A percentile compares a stretch with the other conserved stretches of the same genome.
Conservation (phyloP, 2,113 vertebrate species). For the Dascyllus trimaculatus region DNA sequence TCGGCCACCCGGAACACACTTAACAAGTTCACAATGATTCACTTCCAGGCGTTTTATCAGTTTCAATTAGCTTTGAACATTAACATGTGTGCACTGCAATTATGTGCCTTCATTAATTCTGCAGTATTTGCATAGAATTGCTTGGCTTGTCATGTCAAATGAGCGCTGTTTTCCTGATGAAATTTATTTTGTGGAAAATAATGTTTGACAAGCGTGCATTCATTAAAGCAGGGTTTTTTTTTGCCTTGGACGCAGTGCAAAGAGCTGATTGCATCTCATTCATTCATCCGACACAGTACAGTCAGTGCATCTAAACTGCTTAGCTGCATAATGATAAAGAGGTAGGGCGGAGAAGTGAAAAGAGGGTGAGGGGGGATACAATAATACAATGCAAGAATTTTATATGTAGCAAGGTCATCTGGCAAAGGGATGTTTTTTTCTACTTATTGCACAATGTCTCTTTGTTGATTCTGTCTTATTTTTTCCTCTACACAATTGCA, state of each 20-base stretch:
- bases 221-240: constrained; percentile 29
- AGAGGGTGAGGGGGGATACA: not conserved
- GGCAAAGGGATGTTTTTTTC: constrained; percentile 17
- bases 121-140: constrained; percentile 49
- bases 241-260: constrained; percentile 15
- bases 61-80: constrained; percentile 52
- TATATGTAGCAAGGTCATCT: constrained; percentile 42
- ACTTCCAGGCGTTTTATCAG: constrained; percentile 41
- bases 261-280: constrained; percentile 29
- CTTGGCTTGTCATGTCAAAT: constrained; percentile 52
- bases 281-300: not conserved
- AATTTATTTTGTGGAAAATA: constrained; percentile 63
- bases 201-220: constrained; percentile 54
- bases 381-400: constrained; percentile 46
- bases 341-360: constrained; percentile 2
- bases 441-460: constrained; percentile 57
- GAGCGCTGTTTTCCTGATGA: constrained; percentile 43
- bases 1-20: not conserved
- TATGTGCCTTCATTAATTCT: constrained; percentile 20
- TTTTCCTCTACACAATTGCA: constrained; percentile 46
- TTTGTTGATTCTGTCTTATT: constrained; percentile 41
- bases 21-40: constrained; percentile 26
- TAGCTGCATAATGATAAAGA: constrained; percentile 20
- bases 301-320: constrained; percentile 2
- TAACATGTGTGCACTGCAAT: constrained; percentile 22